phyloP scores from a whole-genome alignment of 2,888 invertebrate species.

The Zelleria hepariella region DNA sequence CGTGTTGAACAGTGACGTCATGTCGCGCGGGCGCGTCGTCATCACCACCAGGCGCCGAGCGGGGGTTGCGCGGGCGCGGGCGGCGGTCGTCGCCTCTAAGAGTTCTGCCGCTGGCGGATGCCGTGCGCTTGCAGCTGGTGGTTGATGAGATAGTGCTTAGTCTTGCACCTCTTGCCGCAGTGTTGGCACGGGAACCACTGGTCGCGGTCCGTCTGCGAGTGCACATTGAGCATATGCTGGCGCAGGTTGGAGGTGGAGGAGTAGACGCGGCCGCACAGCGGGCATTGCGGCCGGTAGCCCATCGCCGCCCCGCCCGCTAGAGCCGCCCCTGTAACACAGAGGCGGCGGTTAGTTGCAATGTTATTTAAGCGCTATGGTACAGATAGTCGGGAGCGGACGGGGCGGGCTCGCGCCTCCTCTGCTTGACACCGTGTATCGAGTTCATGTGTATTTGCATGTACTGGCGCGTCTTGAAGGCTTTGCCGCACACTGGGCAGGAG shows the following conservation, averaged over 20 bases:
- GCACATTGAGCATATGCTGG: constrained; percentile 83
- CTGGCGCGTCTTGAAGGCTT: constrained; percentile 79
- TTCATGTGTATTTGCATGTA: constrained; percentile 79
- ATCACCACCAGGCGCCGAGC: constrained; percentile 29
- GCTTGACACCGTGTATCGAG: constrained; percentile 76
- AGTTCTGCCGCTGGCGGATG: constrained; percentile 77
- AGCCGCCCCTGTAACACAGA: constrained; percentile 78
- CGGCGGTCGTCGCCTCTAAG: constrained; percentile 56
- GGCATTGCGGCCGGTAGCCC: constrained; percentile 76
- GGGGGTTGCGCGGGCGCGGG: constrained; percentile 16
- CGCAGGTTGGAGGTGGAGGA: constrained; percentile 81
- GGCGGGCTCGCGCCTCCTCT: constrained; percentile 66
- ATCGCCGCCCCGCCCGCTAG: constrained; percentile 60
- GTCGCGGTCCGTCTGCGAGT: constrained; percentile 78
- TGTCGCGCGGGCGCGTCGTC: background rate
- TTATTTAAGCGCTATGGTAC: constrained; percentile 41
- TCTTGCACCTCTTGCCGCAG: constrained; percentile 83
- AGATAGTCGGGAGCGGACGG: constrained; percentile 28
- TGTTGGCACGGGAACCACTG: constrained; percentile 81
- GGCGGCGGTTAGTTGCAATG: constrained; percentile 69
- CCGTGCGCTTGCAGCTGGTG: constrained; percentile 83
- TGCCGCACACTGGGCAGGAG: constrained; percentile 75
- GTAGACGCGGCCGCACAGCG: constrained; percentile 80
- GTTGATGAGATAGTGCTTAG: constrained; percentile 83
- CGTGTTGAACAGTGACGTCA: background rate